phyloP scores from a whole-genome alignment of 1,140 invertebrate genomes.

The Euglossa dilemma region DNA sequence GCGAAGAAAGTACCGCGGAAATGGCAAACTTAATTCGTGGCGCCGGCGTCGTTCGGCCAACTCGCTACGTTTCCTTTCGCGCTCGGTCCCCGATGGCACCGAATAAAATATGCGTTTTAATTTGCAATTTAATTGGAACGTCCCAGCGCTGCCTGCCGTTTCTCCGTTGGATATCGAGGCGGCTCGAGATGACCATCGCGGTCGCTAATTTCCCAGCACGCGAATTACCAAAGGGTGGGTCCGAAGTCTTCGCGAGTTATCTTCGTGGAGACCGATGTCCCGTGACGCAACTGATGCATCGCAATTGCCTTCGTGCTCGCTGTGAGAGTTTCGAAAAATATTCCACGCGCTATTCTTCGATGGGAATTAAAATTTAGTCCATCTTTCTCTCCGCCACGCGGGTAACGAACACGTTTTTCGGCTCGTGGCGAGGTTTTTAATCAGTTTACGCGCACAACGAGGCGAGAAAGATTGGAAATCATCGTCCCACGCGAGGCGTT shows the following conservation, averaged over 20 bases:
- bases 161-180: slow-evolving; percentile 2
- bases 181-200: slow-evolving; percentile 1
- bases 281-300: too few species aligned
- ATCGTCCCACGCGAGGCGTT: too few species aligned
- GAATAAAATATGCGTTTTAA: slow-evolving; percentile 72
- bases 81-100: slow-evolving; percentile 31
- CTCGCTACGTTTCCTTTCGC: neutral
- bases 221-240: neutral
- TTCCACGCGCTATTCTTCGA: too few species aligned
- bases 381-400: too few species aligned
- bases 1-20: slow-evolving; percentile 33
- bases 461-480: too few species aligned
- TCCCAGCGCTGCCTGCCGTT: slow-evolving; percentile 26
- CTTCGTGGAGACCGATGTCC: neutral
- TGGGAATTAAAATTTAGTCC: too few species aligned
- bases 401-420: too few species aligned
- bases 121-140: slow-evolving; percentile 72
- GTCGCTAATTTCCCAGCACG: slow-evolving; percentile 41
- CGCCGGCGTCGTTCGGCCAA: slow-evolving; percentile 3
- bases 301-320: too few species aligned
- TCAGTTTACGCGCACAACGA: too few species aligned
- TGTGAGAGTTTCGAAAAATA: too few species aligned
- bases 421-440: too few species aligned
- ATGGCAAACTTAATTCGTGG: slow-evolving; percentile 58
- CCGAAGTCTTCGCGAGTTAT: neutral